A percentile compares a stretch with the other conserved stretches of the same genome.
Conservation (phyloP, 2,113 vertebrate genomes). For the Fregata magnificens region DNA sequence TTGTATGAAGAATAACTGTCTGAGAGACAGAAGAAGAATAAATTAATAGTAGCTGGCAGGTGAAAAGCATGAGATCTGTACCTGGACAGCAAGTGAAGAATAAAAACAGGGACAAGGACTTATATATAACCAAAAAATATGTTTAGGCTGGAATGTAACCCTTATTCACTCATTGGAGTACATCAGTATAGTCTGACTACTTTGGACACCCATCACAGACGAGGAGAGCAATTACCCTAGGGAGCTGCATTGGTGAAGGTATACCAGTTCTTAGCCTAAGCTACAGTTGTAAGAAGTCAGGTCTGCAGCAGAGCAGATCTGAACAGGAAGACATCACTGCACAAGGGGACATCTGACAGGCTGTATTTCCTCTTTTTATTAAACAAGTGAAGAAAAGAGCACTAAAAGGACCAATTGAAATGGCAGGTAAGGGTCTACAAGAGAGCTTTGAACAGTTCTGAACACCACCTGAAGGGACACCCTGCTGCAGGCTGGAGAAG, state of each 20-base stretch:
- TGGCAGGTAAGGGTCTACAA: not conserved
- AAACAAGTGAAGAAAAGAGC: not conserved
- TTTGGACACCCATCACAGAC: not conserved
- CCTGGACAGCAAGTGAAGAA: not conserved
- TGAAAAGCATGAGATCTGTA: not conserved
- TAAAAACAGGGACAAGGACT: not conserved
- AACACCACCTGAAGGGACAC: not conserved
- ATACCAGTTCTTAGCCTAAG: not conserved
- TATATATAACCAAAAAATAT: not conserved
- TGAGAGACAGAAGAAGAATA: not conserved
- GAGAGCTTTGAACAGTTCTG: not conserved
- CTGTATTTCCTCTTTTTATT: not conserved
- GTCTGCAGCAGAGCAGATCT: not conserved
- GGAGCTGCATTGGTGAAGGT: not conserved
- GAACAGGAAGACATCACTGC: not conserved
- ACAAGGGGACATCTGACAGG: not conserved
- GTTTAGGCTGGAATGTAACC: not conserved
- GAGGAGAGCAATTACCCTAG: not conserved
- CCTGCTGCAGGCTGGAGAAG: not conserved
- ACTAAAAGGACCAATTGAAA: not conserved
- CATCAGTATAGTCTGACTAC: not conserved
- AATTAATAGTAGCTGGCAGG: not conserved
- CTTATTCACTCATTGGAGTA: not conserved
- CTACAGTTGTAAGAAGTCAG: not conserved
- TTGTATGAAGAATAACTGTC: not conserved